Evolutionary conservation across 2,113 vertebrate genomes (phyloP), one percentile per base, ranked within the genome.

Genomic region (Parotia lawesii): DNA sequence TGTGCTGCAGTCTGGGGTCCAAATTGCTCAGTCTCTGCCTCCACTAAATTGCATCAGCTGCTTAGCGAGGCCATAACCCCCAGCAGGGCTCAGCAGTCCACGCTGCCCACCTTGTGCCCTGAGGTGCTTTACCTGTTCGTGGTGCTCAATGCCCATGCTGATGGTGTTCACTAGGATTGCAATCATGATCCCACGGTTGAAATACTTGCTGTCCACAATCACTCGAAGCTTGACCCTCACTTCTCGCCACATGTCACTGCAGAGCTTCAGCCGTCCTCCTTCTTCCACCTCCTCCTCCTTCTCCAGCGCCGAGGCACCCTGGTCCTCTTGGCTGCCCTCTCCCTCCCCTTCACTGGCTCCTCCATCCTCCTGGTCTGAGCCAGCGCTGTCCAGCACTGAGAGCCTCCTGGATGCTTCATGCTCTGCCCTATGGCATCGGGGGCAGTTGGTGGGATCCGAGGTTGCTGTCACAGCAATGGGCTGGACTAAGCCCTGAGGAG

Each of bases 161-260:
- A 99, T 98, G 10, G 99, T 99, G 95, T 99, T 99, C 96, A 99
- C 99, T 11, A 99, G 98, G 93, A 99, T 99, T 76, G 99, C 99
- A 27, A 99, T 98, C 99, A 99, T 99, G 97, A 99, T 99, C 76
- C 99, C 99, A 33, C 99, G 97, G 97, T 98, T 99, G 98, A 99
- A 99, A 96, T 99, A 99, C 64, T 99, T 99, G 98, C 99, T 99
- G 97, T 99, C 99, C 95, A 99, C 99, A 38, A 99, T 99, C 74
- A 98, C 97, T 95, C 98, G 98, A 83, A 99, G 98, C 94, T 99
- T 99, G 94, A 96, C 95, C 53, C 98, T 98, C 2, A 96, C 97
- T 94, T 98, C 97, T 51, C 95, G 66, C 97, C 97, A 98, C 90
- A 98, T 67, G 11, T 95, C 96, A 45, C 91, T 84, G 19, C 97